Conservation (phyloP, 2,797 vertebrate genomes). For the Pantherophis vulpinus region DNA sequence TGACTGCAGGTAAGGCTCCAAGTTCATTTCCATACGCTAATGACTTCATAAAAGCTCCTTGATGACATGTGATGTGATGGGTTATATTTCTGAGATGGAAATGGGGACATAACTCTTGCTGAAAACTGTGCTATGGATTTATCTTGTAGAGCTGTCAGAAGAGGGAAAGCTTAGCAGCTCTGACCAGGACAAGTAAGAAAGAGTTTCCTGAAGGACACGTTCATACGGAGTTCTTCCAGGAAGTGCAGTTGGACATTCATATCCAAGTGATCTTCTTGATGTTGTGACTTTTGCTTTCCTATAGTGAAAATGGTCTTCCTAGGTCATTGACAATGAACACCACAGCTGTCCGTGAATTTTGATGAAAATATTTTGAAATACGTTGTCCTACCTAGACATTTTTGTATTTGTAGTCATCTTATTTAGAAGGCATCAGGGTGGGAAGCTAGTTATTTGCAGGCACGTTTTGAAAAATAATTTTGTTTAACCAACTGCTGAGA, state of each 20-base stretch:
- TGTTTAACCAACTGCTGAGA: background rate
- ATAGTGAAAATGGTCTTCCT: background rate
- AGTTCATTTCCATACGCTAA: constrained; percentile 31
- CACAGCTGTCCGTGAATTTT: background rate
- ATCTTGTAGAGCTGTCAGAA: background rate
- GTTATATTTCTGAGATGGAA: background rate
- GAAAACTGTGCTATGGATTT: constrained; percentile 1
- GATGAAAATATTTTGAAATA: too few species aligned
- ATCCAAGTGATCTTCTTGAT: background rate
- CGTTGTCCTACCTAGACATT: background rate
- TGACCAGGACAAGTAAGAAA: background rate
- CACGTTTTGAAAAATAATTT: background rate
- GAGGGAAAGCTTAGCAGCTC: too few species aligned
- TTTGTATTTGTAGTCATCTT: background rate
- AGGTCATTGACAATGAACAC: background rate
- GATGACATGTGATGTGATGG: background rate
- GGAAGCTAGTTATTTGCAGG: background rate
- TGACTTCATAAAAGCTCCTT: constrained; percentile 36
- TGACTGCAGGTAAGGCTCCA: constrained; percentile 15
- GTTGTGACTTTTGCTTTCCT: background rate
- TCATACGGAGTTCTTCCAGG: background rate
- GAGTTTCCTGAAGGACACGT: background rate
- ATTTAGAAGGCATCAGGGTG: background rate
- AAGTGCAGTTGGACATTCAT: too few species aligned
- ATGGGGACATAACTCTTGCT: background rate